Base-by-base conservation (phyloP, 2,888 invertebrate species). In the Fissipunctia ypsillon region DNA sequence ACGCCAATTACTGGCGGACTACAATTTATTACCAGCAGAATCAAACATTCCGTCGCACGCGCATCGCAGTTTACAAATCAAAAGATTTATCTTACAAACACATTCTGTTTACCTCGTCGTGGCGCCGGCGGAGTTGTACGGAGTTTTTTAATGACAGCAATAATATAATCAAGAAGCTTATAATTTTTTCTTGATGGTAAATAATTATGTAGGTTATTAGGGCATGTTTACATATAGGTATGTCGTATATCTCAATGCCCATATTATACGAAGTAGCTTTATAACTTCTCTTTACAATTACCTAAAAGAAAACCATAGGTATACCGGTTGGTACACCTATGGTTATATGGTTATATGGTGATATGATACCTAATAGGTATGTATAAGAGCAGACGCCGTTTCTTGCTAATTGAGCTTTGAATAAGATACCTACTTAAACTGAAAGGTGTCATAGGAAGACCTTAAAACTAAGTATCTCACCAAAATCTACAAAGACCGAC, bases 31-130 rank as follows among this genome's bases (percentile, higher is more conserved):
- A 73, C 83, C 50, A 48, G 22, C 67, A 50, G 60, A 84, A 78
- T 81, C 83, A 83, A 83, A 86, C 78, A 84, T 71, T 80, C 73
- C 61, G 73, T 84, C 74, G 66, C 74, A 59, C 60, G 73, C 48
- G 50, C 68, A 82, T 64, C 76, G 56, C 71, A 82, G 88, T 82
- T 87, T 84, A 83, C 85, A 79, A 83, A 88, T 83, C 80, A 76
- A 69, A 77, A 81, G 84, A 87, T 88, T 88, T 87, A 87, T 88
- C 73, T 86, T 66, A 71, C 76, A 78, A 77, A 81, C 73, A 76
- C 69, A 75, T 75, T 83, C 82, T 86, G 83, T 87, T 88, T 86
- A 86, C 71, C n/a, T n/a, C n/a, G 59, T 38, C 65, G 75, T 61
- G 88, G 86, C 88, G 82, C 86, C 84, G 72, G 35, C 57, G 73